These are phyloP conservation scores for Galemys pyrenaicus DNA, from an alignment of 2,113 vertebrate species.

Conservation along the genomic window DNA sequence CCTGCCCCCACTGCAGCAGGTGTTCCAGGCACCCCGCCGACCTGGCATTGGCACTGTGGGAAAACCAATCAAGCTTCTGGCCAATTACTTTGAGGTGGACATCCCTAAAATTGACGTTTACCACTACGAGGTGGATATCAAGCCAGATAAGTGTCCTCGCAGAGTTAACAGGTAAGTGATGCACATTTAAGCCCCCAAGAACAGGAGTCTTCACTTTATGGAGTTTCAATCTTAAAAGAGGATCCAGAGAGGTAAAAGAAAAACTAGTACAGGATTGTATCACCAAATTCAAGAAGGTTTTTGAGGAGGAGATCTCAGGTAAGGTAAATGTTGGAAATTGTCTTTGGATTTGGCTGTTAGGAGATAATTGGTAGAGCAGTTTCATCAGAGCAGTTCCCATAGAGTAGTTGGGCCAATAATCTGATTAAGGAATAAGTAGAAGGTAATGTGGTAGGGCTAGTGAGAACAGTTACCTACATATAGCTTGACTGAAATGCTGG, in stretches of 20 bases:
- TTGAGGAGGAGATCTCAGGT: conserved; percentile 11
- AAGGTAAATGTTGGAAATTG: background rate
- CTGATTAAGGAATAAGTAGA: conserved; percentile 6
- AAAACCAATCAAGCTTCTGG: conserved; percentile 99
- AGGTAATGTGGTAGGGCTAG: background rate
- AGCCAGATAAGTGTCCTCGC: conserved; percentile 98
- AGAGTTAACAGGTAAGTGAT: conserved; percentile 97
- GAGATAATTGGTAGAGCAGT: background rate
- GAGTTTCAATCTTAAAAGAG: conserved; percentile 10
- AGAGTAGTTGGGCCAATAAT: conserved; percentile 1
- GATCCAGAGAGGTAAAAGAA: background rate
- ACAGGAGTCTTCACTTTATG: background rate
- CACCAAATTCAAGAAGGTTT: conserved; percentile 34
- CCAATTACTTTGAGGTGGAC: conserved; percentile 99
- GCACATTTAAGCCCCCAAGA: conserved; percentile 39
- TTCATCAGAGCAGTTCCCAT: conserved; percentile 20
- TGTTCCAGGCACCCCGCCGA: conserved; percentile 97
- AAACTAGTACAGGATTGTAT: background rate
- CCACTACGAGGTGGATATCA: conserved; percentile 99
- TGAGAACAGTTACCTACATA: background rate
- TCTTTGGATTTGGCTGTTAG: background rate
- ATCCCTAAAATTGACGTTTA: conserved; percentile 99
- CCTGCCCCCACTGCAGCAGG: conserved; percentile 98
- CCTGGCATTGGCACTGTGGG: conserved; percentile 99
- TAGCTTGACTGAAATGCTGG: background rate